phyloP scores from a whole-genome alignment of 2,113 vertebrate species.

The Cygnus buccinator region DNA sequence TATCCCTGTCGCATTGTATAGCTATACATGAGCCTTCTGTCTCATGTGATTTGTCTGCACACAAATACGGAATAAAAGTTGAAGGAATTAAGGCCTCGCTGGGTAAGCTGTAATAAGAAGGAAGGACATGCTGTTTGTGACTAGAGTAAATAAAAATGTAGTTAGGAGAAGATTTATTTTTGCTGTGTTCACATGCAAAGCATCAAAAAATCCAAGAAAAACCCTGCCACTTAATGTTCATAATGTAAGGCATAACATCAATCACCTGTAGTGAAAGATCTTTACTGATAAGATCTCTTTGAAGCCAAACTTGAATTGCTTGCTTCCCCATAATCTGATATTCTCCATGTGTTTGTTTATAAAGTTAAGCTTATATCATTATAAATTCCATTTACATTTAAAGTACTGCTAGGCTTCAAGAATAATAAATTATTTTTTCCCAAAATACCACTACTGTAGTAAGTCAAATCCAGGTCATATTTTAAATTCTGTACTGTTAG shows the following conservation, averaged over 20 bases:
- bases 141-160: not conserved
- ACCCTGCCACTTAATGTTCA: not conserved
- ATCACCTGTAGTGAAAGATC: not conserved
- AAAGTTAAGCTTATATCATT: not conserved
- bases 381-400: not conserved
- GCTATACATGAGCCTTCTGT: not conserved
- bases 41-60: not conserved
- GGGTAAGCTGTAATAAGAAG: not conserved
- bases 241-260: not conserved
- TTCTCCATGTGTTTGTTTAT: not conserved
- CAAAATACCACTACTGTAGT: not conserved
- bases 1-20: not conserved
- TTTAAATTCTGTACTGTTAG: not conserved
- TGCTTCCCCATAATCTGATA: not conserved
- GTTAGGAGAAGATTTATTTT: not conserved
- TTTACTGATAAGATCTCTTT: conserved; percentile 1
- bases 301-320: not conserved
- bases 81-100: not conserved
- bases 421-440: not conserved
- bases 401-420: not conserved
- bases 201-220: not conserved
- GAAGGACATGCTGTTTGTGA: not conserved
- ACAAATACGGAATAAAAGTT: not conserved
- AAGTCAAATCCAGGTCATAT: not conserved
- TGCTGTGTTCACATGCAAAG: not conserved